A percentile compares a stretch with the other conserved stretches of the same genome.
Conservation (phyloP, 2,888 invertebrate genomes). For the Lysandra bellargus region DNA sequence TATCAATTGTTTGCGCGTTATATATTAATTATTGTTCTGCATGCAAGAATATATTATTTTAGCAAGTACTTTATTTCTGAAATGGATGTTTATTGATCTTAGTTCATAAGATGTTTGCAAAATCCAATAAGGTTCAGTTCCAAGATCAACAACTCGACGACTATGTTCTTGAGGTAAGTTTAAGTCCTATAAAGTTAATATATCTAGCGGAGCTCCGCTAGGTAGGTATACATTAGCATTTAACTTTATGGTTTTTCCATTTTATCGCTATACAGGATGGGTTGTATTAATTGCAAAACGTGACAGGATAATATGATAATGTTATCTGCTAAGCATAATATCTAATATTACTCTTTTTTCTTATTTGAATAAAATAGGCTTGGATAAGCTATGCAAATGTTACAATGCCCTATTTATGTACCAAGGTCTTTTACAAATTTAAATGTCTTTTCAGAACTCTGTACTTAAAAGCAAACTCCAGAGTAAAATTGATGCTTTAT, state of each 20-base stretch:
- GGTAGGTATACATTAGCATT: too few relatives aligned
- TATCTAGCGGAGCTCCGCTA: too few relatives aligned
- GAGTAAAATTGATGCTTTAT: constrained; percentile 90
- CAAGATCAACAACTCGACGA: constrained; percentile 73
- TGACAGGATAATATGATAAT: not conserved
- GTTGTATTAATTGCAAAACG: not conserved
- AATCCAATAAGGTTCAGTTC: constrained; percentile 66
- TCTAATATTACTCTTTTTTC: not conserved
- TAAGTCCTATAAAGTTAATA: too few relatives aligned
- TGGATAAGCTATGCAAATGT: constrained; percentile 29
- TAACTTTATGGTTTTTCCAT: not conserved
- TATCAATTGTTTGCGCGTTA: not conserved
- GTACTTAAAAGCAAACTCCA: constrained; percentile 86
- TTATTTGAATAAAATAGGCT: not conserved
- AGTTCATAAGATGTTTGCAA: constrained; percentile 53
- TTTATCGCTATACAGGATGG: not conserved
- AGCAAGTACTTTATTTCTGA: not conserved
- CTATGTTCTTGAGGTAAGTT: constrained; percentile 67
- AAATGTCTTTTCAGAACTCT: constrained; percentile 71
- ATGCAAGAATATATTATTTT: not conserved
- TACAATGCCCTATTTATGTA: not conserved
- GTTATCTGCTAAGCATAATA: not conserved
- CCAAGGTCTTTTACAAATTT: not conserved
- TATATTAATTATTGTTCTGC: not conserved
- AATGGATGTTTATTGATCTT: not conserved